Conservation (phyloP, 2,888 invertebrate species). For the Tachina grossa region DNA sequence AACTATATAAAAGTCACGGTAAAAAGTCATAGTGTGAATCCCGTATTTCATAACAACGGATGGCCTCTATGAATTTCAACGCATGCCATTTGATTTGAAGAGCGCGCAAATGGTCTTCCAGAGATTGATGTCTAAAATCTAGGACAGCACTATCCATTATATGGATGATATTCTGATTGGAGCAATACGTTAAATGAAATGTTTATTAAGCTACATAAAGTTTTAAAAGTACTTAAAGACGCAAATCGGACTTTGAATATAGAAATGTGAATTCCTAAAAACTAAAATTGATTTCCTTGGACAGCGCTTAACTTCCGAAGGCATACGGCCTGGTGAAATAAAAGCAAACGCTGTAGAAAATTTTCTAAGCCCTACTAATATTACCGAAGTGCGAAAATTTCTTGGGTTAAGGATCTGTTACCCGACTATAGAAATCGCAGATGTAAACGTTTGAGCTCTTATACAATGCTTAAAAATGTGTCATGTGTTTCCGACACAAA, state of each 20-base stretch:
- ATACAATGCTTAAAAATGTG: no score
- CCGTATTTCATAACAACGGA: neutral
- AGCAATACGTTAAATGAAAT: neutral
- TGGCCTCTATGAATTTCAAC: slow-evolving; percentile 37
- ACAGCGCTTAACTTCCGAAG: slow-evolving; percentile 53
- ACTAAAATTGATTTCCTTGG: slow-evolving; percentile 59
- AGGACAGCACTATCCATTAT: slow-evolving; percentile 62
- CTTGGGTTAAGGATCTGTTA: slow-evolving; percentile 60
- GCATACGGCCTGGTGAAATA: slow-evolving; percentile 61
- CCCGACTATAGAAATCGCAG: no score
- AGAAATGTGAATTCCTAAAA: slow-evolving; percentile 66
- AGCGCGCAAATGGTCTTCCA: slow-evolving; percentile 42
- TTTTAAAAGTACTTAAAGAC: slow-evolving; percentile 1
- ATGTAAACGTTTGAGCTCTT: no score
- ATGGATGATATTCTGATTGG: slow-evolving; percentile 68
- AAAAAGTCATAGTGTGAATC: no score
- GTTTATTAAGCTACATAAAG: neutral
- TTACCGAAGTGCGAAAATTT: slow-evolving; percentile 55
- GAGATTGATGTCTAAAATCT: slow-evolving; percentile 49
- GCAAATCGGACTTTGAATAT: slow-evolving; percentile 1
- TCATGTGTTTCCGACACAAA: no score
- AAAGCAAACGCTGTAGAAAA: slow-evolving; percentile 54
- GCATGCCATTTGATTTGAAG: slow-evolving; percentile 62
- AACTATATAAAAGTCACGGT: no score
- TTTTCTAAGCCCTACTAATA: slow-evolving; percentile 56